These are phyloP conservation scores for Belonocnema kinseyi DNA, from an alignment of 1,140 invertebrate species.

Conservation along the genomic window DNA sequence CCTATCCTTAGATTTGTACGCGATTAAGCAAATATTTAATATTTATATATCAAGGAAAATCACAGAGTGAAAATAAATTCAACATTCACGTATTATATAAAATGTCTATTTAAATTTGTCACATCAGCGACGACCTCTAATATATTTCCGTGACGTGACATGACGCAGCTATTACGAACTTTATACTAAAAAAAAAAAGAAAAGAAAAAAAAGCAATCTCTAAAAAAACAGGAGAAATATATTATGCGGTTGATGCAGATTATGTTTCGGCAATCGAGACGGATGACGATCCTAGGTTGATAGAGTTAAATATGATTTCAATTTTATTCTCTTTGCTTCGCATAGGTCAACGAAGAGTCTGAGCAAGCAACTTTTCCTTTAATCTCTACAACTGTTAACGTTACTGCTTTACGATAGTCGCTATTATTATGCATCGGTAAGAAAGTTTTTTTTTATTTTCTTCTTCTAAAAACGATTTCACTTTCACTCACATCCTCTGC, in stretches of 20 bases:
- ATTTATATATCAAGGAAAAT: slow-evolving; percentile 52
- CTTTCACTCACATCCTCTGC: slow-evolving; percentile 60
- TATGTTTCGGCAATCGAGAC: slow-evolving; percentile 28
- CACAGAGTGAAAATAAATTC: slow-evolving; percentile 67
- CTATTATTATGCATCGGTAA: slow-evolving; percentile 74
- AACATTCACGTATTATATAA: slow-evolving; percentile 63
- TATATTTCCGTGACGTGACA: slow-evolving; percentile 43
- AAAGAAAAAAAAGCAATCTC: slow-evolving; percentile 25
- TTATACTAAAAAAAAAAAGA: neutral
- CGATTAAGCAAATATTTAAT: slow-evolving; percentile 50
- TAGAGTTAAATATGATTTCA: slow-evolving; percentile 4
- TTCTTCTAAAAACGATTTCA: slow-evolving; percentile 72
- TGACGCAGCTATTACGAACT: slow-evolving; percentile 9
- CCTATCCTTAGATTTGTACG: slow-evolving; percentile 56
- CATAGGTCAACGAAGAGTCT: slow-evolving; percentile 56
- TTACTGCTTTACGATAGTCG: slow-evolving; percentile 37
- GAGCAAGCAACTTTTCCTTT: slow-evolving; percentile 47
- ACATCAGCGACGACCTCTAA: slow-evolving; percentile 49
- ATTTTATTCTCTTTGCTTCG: slow-evolving; percentile 53
- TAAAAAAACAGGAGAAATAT: slow-evolving; percentile 32
- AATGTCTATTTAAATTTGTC: slow-evolving; percentile 63
- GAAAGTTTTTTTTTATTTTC: neutral
- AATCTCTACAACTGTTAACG: slow-evolving; percentile 8
- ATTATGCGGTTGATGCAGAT: neutral
- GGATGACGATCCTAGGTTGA: neutral